A percentile compares a stretch with the other conserved stretches of the same genome.
phyloP scores from a whole-genome alignment of 1,140 invertebrate genomes.

The Heterodera schachtii region DNA sequence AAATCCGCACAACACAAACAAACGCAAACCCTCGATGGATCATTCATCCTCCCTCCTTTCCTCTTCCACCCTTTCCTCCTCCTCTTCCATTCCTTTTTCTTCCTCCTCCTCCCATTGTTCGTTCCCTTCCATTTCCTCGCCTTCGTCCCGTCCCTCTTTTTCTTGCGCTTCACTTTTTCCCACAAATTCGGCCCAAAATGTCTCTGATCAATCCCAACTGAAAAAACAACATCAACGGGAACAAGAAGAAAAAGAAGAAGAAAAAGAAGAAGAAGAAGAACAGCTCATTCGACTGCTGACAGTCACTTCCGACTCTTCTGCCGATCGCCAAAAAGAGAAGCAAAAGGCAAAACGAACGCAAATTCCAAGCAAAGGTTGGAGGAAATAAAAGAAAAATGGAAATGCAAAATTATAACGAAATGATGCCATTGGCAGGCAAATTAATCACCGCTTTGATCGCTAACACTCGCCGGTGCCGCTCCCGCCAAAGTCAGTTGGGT shows the following conservation, averaged over 20 bases:
- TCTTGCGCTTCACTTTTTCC: too few relatives aligned
- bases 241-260: background rate
- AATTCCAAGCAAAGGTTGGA: slow-evolving; percentile 25
- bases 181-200: too few relatives aligned
- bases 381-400: background rate
- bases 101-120: slow-evolving; percentile 11
- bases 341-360: background rate
- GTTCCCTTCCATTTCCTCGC: too few relatives aligned
- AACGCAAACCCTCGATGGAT: background rate
- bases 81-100: slow-evolving; percentile 16
- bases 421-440: slow-evolving; percentile 19
- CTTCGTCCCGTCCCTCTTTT: too few relatives aligned
- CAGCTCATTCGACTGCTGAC: slow-evolving; percentile 17
- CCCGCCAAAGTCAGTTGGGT: background rate
- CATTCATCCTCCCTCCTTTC: background rate
- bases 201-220: too few relatives aligned
- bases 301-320: background rate
- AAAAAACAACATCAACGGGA: background rate
- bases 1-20: too few relatives aligned
- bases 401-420: background rate
- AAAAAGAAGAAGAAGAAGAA: background rate
- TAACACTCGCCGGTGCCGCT: slow-evolving; percentile 7
- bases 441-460: slow-evolving; percentile 27
- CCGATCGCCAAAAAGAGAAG: background rate
- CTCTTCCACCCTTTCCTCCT: background rate